phyloP scores from a whole-genome alignment of 2,797 vertebrate species.

The Poecilia wingei region DNA sequence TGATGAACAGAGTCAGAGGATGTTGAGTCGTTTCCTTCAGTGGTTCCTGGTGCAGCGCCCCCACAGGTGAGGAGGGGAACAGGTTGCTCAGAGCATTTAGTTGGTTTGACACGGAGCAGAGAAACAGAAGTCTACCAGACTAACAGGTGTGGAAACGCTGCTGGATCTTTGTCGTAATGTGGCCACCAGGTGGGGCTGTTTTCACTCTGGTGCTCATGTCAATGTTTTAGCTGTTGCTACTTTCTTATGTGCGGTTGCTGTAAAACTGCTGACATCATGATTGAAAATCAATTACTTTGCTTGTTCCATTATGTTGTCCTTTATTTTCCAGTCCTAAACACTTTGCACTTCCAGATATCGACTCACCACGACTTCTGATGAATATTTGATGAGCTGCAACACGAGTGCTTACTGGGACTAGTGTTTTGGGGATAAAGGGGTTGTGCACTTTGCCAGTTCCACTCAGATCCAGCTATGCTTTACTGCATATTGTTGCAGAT shows the following conservation, averaged over 20 bases:
- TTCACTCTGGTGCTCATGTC: not conserved
- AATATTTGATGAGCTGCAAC: slow-evolving; percentile 76
- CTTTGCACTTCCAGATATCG: slow-evolving; percentile 56
- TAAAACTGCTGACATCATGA: not conserved
- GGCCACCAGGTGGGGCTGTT: not conserved
- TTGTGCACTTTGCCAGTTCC: slow-evolving; percentile 11
- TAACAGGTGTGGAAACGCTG: too few species aligned
- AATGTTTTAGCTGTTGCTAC: not conserved
- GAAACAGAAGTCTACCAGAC: not conserved
- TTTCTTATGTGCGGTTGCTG: not conserved
- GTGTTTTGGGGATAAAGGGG: slow-evolving; percentile 16
- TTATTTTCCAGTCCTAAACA: slow-evolving; percentile 11
- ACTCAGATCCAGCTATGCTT: not conserved
- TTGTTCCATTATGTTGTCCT: not conserved
- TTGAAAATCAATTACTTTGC: not conserved
- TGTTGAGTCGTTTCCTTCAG: not conserved
- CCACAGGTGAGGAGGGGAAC: too few species aligned
- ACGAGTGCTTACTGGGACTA: slow-evolving; percentile 57
- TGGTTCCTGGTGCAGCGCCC: too few species aligned
- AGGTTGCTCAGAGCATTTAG: too few species aligned
- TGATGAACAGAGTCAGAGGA: not conserved
- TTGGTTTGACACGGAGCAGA: too few species aligned
- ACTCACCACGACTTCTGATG: slow-evolving; percentile 63
- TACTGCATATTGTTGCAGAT: slow-evolving; percentile 13
- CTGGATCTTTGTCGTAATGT: not conserved